phyloP scores from a whole-genome alignment of 2,797 vertebrate genomes.

The Anguilla marmorata region DNA sequence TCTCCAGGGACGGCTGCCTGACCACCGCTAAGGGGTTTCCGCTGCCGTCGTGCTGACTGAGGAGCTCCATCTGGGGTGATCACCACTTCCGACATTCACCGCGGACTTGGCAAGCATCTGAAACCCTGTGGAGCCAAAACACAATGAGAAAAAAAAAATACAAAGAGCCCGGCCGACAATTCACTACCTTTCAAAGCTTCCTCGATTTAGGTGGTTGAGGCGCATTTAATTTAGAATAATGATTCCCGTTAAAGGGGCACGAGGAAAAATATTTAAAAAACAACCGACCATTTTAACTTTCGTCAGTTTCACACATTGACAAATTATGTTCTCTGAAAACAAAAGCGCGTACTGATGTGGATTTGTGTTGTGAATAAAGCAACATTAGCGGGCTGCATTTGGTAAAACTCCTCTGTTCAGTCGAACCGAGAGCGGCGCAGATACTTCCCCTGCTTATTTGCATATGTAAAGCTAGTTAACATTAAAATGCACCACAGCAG shows the following conservation, averaged over 20 bases:
- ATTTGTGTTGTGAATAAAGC: background rate
- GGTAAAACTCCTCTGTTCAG: background rate
- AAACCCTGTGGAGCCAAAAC: conserved; percentile 72
- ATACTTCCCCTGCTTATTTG: conserved; percentile 74
- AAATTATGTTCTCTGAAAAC: background rate
- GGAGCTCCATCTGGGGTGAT: conserved; percentile 94
- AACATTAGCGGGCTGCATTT: background rate
- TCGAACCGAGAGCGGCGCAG: conserved; percentile 51
- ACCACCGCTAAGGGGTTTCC: conserved; percentile 81
- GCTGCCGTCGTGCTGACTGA: conserved; percentile 85
- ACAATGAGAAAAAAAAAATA: background rate
- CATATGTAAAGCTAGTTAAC: conserved; percentile 79
- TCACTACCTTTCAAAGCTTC: background rate
- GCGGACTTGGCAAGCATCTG: conserved; percentile 91
- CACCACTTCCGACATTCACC: conserved; percentile 87
- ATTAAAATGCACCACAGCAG: conserved; percentile 75
- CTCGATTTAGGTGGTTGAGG: background rate
- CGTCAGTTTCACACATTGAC: background rate
- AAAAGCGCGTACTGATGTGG: background rate
- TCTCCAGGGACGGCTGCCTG: conserved; percentile 85
- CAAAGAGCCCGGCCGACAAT: background rate
- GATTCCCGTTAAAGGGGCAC: background rate
- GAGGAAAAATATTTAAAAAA: background rate
- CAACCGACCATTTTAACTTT: background rate
- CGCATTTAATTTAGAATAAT: background rate